These are phyloP conservation scores for Apogon talboti DNA, from an alignment of 2,797 vertebrate species.

Conservation along the genomic window DNA sequence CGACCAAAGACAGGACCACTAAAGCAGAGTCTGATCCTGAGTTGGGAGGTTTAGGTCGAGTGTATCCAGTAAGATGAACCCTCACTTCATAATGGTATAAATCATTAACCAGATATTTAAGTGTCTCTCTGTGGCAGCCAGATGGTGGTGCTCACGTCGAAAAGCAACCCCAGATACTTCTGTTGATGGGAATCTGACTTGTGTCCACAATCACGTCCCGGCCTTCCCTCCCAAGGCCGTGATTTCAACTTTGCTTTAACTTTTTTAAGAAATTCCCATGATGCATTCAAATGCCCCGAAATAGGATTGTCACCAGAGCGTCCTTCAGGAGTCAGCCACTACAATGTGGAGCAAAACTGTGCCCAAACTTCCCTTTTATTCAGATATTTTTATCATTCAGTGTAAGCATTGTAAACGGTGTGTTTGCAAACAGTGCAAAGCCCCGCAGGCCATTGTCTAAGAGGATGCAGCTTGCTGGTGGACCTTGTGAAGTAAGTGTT, in stretches of 20 bases:
- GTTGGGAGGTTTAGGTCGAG: conserved; percentile 33
- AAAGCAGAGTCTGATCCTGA: conserved; percentile 51
- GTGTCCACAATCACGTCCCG: conserved; percentile 3
- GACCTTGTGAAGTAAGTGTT: conserved; percentile 69
- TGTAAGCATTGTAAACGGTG: conserved; percentile 24
- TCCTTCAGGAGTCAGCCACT: conserved; percentile 13
- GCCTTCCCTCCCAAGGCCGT: neutral
- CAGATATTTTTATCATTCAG: conserved; percentile 51
- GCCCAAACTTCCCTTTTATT: conserved; percentile 44
- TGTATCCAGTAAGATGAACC: conserved; percentile 52
- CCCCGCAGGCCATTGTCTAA: conserved; percentile 43
- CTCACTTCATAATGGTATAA: conserved; percentile 72
- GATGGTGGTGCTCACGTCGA: conserved; percentile 80
- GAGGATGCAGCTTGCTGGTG: conserved; percentile 70
- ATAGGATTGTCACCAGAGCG: conserved; percentile 41
- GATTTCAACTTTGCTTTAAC: neutral
- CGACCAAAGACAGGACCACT: conserved; percentile 31
- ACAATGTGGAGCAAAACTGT: conserved; percentile 7
- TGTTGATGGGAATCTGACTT: conserved; percentile 63
- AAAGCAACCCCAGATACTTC: conserved; percentile 60
- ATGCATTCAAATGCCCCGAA: conserved; percentile 24
- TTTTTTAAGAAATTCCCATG: conserved; percentile 35
- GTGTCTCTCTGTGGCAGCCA: conserved; percentile 67
- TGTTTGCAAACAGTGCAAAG: conserved; percentile 44
- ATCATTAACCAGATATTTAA: conserved; percentile 82